Conservation (phyloP, 2,888 invertebrate species). For the Adelphocoris suturalis region DNA sequence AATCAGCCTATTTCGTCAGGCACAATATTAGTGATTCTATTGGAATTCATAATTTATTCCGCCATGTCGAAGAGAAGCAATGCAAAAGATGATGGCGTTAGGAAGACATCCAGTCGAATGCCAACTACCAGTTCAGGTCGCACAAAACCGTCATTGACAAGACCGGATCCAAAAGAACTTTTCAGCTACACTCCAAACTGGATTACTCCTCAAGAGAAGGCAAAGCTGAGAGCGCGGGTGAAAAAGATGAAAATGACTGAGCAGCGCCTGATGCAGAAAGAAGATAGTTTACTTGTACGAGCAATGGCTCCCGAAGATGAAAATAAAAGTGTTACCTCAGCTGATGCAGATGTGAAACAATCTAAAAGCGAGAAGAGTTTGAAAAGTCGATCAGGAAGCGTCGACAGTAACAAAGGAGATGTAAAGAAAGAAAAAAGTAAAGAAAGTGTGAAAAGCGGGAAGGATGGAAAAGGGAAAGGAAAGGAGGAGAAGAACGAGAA, state of each 20-base stretch:
- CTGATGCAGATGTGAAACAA: not conserved
- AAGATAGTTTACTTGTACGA: not conserved
- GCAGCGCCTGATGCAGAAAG: not conserved
- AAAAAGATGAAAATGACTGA: not conserved
- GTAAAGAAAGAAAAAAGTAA: constrained; percentile 17
- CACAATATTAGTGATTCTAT: too few species aligned
- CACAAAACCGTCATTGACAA: not conserved
- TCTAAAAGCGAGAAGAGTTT: not conserved
- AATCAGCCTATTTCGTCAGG: too few species aligned
- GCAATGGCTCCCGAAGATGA: not conserved
- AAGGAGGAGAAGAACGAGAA: not conserved
- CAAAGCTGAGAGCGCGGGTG: constrained; percentile 35
- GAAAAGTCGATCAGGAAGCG: not conserved
- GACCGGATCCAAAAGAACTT: not conserved
- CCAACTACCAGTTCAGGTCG: too few species aligned
- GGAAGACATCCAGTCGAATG: too few species aligned
- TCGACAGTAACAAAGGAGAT: not conserved
- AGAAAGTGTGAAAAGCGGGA: constrained; percentile 28
- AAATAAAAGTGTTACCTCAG: not conserved
- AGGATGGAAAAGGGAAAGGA: not conserved
- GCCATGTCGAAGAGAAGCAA: too few species aligned
- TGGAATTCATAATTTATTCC: too few species aligned
- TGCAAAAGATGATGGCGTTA: too few species aligned
- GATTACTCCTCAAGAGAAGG: constrained; percentile 51
- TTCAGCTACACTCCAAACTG: constrained; percentile 40